Conservation (phyloP, 2,888 invertebrate species). For the Fragum whitleyi region DNA sequence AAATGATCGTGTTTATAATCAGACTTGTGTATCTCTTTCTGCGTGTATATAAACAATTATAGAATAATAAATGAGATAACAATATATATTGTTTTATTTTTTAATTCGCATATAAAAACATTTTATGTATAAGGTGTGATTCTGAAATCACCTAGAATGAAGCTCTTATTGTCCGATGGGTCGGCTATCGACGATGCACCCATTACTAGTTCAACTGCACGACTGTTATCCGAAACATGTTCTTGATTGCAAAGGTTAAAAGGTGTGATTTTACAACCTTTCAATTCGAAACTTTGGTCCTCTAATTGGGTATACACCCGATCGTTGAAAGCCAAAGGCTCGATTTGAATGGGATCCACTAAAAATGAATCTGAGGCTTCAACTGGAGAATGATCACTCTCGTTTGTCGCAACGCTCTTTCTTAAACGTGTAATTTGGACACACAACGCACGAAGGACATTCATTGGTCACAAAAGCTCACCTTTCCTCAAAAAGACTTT, state of each 20-base stretch:
- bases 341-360: background rate
- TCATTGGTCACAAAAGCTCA: too few relatives aligned
- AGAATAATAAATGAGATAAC: background rate
- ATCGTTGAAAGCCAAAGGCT: background rate
- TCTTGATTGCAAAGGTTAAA: too few relatives aligned
- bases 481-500: too few relatives aligned
- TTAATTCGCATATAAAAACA: background rate
- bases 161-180: background rate
- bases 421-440: background rate
- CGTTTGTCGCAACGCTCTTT: background rate
- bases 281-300: conserved; percentile 2
- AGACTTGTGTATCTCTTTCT: conserved; percentile 19
- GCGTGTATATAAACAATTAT: background rate
- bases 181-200: too few relatives aligned
- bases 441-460: too few relatives aligned
- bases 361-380: background rate
- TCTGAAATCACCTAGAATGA: background rate
- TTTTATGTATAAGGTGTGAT: background rate
- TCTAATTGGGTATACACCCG: background rate
- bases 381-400: background rate
- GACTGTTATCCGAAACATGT: too few relatives aligned
- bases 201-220: too few relatives aligned
- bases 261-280: background rate
- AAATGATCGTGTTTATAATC: conserved; percentile 27
- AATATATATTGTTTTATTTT: background rate